Evolutionary conservation across 2,113 vertebrate genomes (phyloP).

Genomic region (Taurulus bubalis): DNA sequence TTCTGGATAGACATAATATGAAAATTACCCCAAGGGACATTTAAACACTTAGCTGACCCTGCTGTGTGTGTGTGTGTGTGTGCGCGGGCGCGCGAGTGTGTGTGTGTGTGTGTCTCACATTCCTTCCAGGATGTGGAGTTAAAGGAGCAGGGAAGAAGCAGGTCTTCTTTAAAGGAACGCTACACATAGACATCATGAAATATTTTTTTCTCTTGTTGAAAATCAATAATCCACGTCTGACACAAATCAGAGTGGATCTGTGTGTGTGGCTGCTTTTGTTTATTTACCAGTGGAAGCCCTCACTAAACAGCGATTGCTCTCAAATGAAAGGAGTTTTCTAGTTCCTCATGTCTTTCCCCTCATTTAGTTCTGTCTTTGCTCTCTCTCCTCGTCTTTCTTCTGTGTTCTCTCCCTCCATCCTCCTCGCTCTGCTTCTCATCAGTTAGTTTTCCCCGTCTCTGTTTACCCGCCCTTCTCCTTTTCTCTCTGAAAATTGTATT

Average conservation of each 20-base stretch:
- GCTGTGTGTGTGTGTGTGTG: conserved; percentile 1
- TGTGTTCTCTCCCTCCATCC: background rate
- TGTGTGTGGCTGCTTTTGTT: conserved; percentile 8
- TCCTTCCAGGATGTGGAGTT: conserved; percentile 52
- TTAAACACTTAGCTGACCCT: conserved; percentile 56
- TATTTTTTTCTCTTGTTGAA: conserved; percentile 1
- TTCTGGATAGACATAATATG: conserved; percentile 49
- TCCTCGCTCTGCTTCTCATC: conserved; percentile 22
- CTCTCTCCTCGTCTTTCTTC: background rate
- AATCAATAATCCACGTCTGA: conserved; percentile 37
- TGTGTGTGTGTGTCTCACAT: conserved; percentile 38
- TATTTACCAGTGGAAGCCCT: conserved; percentile 19
- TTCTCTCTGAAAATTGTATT: conserved; percentile 23
- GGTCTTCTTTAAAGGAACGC: conserved; percentile 18
- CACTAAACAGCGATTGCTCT: conserved; percentile 29
- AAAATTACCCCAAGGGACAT: conserved; percentile 53
- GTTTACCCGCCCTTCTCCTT: background rate
- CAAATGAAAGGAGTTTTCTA: conserved; percentile 36
- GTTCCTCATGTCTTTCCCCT: background rate
- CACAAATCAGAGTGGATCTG: conserved; percentile 3
- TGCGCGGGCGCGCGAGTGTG: background rate
- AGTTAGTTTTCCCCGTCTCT: conserved; percentile 4
- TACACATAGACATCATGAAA: conserved; percentile 5
- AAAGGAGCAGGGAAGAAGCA: conserved; percentile 27
- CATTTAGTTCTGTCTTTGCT: conserved; percentile 12